Conservation (phyloP, 2,113 vertebrate genomes). For the cat (Felis catus) region DNA sequence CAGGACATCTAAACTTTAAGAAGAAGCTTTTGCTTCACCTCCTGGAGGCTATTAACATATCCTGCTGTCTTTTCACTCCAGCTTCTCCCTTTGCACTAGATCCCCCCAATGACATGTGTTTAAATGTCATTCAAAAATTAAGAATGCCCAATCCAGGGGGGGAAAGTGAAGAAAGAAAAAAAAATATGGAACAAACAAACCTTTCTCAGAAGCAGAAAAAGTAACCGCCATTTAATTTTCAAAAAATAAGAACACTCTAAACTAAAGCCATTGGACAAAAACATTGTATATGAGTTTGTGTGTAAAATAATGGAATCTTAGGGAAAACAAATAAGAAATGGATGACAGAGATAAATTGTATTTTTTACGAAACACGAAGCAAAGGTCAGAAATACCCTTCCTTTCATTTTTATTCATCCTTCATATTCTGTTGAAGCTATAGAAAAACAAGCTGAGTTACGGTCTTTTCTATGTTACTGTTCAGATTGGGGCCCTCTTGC, state of each 20-base stretch:
- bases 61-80: slow-evolving; percentile 60
- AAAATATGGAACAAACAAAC: background rate
- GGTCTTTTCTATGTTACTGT: background rate
- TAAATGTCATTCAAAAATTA: slow-evolving; percentile 63
- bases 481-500: background rate
- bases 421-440: background rate
- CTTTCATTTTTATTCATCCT: background rate
- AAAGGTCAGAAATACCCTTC: background rate
- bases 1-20: background rate
- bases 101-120: background rate
- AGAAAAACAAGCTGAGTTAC: background rate
- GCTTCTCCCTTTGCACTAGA: slow-evolving; percentile 3
- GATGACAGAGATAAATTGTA: background rate
- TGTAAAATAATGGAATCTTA: background rate
- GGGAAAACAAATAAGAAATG: background rate
- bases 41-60: background rate
- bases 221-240: background rate
- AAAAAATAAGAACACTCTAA: background rate
- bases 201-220: slow-evolving; percentile 15
- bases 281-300: background rate
- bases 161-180: slow-evolving; percentile 15
- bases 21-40: background rate
- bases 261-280: background rate
- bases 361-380: background rate
- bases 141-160: background rate